Percentiles rank a stretch among this genome's conserved stretches.
These are phyloP conservation scores for Dendroctonus valens DNA, from an alignment of 1,140 invertebrate species.

Conservation along the genomic window DNA sequence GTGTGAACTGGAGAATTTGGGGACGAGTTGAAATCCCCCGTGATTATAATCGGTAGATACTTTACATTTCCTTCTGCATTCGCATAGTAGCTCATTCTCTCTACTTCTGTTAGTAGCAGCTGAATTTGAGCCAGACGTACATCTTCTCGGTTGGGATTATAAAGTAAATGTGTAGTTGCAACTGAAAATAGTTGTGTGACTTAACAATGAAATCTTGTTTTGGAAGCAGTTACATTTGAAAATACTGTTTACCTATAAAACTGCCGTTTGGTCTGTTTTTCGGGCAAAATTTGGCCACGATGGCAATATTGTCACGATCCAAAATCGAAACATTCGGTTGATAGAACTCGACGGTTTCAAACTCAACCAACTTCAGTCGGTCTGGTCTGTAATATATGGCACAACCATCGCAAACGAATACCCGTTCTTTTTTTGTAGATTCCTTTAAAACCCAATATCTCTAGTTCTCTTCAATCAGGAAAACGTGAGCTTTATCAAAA, in stretches of 20 bases:
- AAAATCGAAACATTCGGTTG: conserved; percentile 58
- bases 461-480: conserved; percentile 41
- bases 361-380: conserved; percentile 63
- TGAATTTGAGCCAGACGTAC: conserved; percentile 83
- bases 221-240: not conserved
- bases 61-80: conserved; percentile 18
- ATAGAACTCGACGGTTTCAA: conserved; percentile 62
- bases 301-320: conserved; percentile 83
- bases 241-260: conserved; percentile 49
- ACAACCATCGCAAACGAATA: conserved; percentile 70
- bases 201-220: not conserved
- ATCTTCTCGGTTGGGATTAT: conserved; percentile 85
- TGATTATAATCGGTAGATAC: conserved; percentile 77
- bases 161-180: conserved; percentile 93
- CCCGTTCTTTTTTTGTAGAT: conserved; percentile 76
- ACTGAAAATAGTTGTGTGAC: conserved; percentile 53
- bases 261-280: conserved; percentile 52
- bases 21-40: conserved; percentile 87
- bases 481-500: conserved; percentile 7
- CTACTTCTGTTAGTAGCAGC: conserved; percentile 78
- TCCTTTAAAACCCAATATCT: conserved; percentile 57
- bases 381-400: conserved; percentile 74
- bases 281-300: conserved; percentile 72
- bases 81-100: conserved; percentile 65
- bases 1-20: conserved; percentile 70